A percentile compares a stretch with the other conserved stretches of the same genome.
phyloP scores from a whole-genome alignment of 2,888 invertebrate species.

The Baccha elongata region DNA sequence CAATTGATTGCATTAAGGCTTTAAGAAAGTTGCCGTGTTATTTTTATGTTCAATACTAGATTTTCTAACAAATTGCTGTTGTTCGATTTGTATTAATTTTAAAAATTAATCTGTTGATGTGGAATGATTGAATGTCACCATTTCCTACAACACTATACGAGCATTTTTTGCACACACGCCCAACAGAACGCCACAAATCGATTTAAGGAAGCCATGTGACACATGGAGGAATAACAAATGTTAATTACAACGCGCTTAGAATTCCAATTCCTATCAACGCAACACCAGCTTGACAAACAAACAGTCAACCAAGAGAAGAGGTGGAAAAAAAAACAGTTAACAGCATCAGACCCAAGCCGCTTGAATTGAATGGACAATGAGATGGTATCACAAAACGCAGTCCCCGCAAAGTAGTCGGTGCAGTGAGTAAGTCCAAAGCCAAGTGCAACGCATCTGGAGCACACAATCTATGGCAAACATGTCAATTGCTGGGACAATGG shows the following conservation, averaged over 20 bases:
- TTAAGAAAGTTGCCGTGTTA: conserved; percentile 24
- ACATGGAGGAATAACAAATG: conserved; percentile 40
- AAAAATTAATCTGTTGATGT: conserved; percentile 39
- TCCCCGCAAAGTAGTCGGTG: conserved; percentile 33
- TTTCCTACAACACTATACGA: conserved; percentile 41
- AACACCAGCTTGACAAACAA: conserved; percentile 9
- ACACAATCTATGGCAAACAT: conserved; percentile 35
- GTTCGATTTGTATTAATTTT: conserved; percentile 46
- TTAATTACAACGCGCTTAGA: conserved; percentile 52
- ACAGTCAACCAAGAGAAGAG: conserved; percentile 10
- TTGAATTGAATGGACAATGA: conserved; percentile 44
- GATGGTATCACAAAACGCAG: conserved; percentile 25
- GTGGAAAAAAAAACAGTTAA: too few species aligned
- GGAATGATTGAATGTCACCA: conserved; percentile 35
- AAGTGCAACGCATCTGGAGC: conserved; percentile 67
- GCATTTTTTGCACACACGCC: neutral
- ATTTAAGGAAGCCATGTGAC: conserved; percentile 54
- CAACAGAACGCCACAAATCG: neutral
- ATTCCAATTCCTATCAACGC: conserved; percentile 47
- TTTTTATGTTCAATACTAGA: neutral
- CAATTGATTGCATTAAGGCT: conserved; percentile 26
- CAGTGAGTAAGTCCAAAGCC: conserved; percentile 66
- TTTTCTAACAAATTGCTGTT: conserved; percentile 41
- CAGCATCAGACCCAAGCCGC: neutral
- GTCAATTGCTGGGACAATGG: conserved; percentile 58